Evolutionary conservation across 2,113 vertebrate genomes (phyloP), one percentile per base, ranked within the genome.

Genomic region (Amphiprion ocellaris): DNA sequence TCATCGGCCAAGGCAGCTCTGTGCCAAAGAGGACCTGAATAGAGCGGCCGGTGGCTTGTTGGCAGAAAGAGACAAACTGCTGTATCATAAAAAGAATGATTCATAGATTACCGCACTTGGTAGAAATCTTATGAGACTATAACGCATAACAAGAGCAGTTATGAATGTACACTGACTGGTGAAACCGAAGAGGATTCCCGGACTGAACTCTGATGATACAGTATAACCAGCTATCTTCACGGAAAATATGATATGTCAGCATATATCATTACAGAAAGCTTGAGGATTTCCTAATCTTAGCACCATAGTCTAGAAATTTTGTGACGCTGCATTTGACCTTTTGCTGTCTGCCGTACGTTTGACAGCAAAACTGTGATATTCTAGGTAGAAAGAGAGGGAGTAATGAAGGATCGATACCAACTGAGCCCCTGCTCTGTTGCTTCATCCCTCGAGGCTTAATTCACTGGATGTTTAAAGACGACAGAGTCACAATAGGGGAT

Each of bases 381-480:
- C 79, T 65, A 4, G 83, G 83, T 78, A 77, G 52, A 71, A 69
- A 67, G 69, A 76, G 50, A 23, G 67, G 66, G 77, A 78, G 78
- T 66, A 74, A 79, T 41, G 54, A 69, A 66, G 76, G 82, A 93
- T 94, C 92, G 64, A 94, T 94, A 91, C 37, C 0, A 75, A 68
- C 89, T 89, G 90, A 90, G 83, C 83, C 75, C 54, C 74, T 14
- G 67, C 81, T 84, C 87, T 85, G 87, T 84, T 85, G 84, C 88
- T 90, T 87, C 89, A 87, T 91, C 90, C 90, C 87, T 30, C 11
- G 84, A 85, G 90, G 90, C 87, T 91, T 90, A 85, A 91, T 88
- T 91, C 90, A 80, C 85, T 79, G 77, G 77, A 82, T 79, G 87
- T 79, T 86, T 88, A 90, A 87, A 89, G 87, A 87, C 76, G 83